These are phyloP conservation scores for Synanthedon andrenaeformis DNA, from an alignment of 2,888 invertebrate genomes.

Conservation along the genomic window DNA sequence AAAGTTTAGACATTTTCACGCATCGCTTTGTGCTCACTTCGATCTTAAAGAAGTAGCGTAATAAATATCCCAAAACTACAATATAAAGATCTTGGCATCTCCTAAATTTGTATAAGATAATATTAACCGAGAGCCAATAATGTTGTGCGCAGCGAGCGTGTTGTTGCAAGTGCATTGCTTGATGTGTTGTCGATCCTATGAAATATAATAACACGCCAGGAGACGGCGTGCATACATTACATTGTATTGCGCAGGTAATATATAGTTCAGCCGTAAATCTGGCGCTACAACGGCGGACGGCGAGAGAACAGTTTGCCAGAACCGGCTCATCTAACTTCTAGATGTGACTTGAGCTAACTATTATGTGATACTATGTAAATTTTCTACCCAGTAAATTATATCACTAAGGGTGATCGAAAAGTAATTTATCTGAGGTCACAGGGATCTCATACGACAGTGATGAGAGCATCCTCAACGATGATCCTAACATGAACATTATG, in stretches of 20 bases:
- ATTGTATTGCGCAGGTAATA: neutral
- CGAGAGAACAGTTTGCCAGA: neutral
- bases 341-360: too few relatives aligned
- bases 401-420: too few relatives aligned
- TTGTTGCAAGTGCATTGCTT: neutral
- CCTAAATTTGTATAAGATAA: too few relatives aligned
- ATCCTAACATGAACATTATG: too few relatives aligned
- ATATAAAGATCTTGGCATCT: neutral
- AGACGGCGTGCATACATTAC: neutral
- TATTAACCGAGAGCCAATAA: too few relatives aligned
- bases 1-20: neutral
- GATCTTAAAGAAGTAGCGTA: neutral
- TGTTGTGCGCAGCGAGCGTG: too few relatives aligned
- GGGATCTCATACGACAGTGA: too few relatives aligned
- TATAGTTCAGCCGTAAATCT: neutral
- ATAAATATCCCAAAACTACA: neutral
- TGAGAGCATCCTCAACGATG: too few relatives aligned
- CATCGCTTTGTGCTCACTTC: neutral
- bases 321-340: neutral
- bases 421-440: too few relatives aligned
- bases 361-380: too few relatives aligned
- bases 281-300: neutral
- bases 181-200: neutral
- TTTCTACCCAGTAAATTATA: too few relatives aligned
- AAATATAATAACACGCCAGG: neutral